A percentile compares a stretch with the other conserved stretches of the same genome.
phyloP scores from a whole-genome alignment of 1,140 invertebrate species.

The Drosophila albomicans region DNA sequence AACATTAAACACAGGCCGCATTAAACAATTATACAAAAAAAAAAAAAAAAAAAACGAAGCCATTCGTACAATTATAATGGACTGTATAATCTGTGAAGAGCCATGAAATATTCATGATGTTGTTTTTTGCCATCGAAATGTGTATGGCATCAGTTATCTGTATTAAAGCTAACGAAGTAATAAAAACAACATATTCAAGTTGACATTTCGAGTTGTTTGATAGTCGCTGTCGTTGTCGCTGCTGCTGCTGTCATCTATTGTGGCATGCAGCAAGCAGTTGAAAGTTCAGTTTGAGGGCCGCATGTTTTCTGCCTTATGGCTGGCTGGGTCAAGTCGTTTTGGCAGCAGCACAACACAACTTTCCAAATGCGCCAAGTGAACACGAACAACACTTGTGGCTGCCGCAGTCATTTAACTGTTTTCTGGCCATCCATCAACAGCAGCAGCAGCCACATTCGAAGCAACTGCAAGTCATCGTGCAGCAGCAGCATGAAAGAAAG shows the following conservation, averaged over 20 bases:
- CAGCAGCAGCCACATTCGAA: slow-evolving; percentile 11
- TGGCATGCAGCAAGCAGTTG: slow-evolving; percentile 7
- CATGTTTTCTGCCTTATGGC: neutral
- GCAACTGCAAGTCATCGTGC: slow-evolving; percentile 47
- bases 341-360: slow-evolving; percentile 13
- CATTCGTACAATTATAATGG: neutral
- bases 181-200: slow-evolving; percentile 24
- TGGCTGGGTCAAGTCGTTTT: slow-evolving; percentile 19
- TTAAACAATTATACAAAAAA: slow-evolving; percentile 9
- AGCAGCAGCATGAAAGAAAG: neutral
- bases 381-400: neutral
- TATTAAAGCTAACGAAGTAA: slow-evolving; percentile 6
- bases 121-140: neutral
- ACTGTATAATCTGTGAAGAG: slow-evolving; percentile 1
- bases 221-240: too few relatives aligned
- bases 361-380: slow-evolving; percentile 38
- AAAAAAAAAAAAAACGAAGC: neutral
- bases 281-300: slow-evolving; percentile 18
- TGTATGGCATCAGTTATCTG: slow-evolving; percentile 24
- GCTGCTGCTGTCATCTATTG: neutral
- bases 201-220: slow-evolving; percentile 35
- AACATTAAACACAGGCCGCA: neutral
- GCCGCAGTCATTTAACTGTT: slow-evolving; percentile 42
- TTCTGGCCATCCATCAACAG: slow-evolving; percentile 36
- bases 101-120: slow-evolving; percentile 21